These are phyloP conservation scores for Pachliopta kotzebuea DNA, from an alignment of 2,888 invertebrate genomes.

Conservation along the genomic window DNA sequence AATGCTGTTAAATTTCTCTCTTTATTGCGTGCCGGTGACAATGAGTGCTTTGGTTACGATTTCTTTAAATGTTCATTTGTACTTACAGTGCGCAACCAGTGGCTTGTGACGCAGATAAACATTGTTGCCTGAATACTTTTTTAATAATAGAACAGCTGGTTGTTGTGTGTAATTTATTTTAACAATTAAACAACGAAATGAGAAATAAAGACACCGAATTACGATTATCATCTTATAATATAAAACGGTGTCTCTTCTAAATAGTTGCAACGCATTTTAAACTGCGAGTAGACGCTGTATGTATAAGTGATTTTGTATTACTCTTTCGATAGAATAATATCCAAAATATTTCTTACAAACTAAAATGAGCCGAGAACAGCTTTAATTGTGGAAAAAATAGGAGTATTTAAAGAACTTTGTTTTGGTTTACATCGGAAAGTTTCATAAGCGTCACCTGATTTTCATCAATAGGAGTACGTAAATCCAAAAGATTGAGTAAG, in stretches of 20 bases:
- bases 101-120: slow-evolving; percentile 40
- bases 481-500: too few relatives aligned
- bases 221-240: too few relatives aligned
- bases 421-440: not conserved
- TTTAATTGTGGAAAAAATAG: not conserved
- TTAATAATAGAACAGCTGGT: slow-evolving; percentile 3
- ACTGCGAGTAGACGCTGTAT: too few relatives aligned
- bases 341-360: not conserved
- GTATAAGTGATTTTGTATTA: too few relatives aligned
- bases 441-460: not conserved
- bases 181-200: not conserved
- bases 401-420: not conserved
- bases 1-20: slow-evolving; percentile 50
- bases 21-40: slow-evolving; percentile 48
- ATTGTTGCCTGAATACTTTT: slow-evolving; percentile 16
- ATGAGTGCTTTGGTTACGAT: slow-evolving; percentile 49
- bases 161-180: not conserved
- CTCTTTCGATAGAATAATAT: too few relatives aligned
- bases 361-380: not conserved
- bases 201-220: not conserved
- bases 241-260: too few relatives aligned
- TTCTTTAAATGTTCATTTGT: slow-evolving; percentile 43
- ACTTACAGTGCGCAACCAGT: slow-evolving; percentile 40
- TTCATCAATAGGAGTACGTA: not conserved
- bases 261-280: too few relatives aligned